These are phyloP conservation scores for Augochlora pura DNA, from an alignment of 1,140 invertebrate species.

Conservation along the genomic window DNA sequence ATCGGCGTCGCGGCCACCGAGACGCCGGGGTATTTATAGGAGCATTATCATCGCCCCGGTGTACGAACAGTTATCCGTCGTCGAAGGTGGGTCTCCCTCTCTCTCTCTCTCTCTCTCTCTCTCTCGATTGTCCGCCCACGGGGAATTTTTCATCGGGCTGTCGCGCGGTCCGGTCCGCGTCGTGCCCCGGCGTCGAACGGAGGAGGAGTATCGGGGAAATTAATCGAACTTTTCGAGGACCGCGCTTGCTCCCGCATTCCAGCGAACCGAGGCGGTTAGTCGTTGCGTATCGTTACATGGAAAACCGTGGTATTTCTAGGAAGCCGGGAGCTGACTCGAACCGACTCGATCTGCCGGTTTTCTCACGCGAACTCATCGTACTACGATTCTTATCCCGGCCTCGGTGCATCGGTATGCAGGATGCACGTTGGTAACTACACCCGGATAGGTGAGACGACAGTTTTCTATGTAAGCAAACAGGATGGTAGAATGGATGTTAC, in stretches of 20 bases:
- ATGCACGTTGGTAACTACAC: constrained; percentile 47
- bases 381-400: constrained; percentile 27
- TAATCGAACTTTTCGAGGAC: not conserved
- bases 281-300: not conserved
- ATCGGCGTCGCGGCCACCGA: too few species aligned
- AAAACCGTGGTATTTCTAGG: constrained; percentile 26
- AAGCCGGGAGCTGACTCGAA: constrained; percentile 10
- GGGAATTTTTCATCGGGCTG: constrained; percentile 19
- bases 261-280: too few species aligned
- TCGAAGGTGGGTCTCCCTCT: not conserved
- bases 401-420: constrained; percentile 50
- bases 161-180: not conserved
- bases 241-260: not conserved
- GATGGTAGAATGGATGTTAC: constrained; percentile 42
- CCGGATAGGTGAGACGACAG: constrained; percentile 50
- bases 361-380: constrained; percentile 36
- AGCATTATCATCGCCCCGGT: constrained; percentile 20
- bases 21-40: constrained; percentile 17
- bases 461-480: constrained; percentile 50
- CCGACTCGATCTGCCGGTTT: constrained; percentile 27
- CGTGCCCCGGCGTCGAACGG: not conserved
- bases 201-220: not conserved
- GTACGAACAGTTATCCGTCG: constrained; percentile 17
- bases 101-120: too few species aligned
- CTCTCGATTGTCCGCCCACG: constrained; percentile 19